Evolutionary conservation across 1,140 invertebrate species (phyloP).

Genomic region (Bombus haemorrhoidalis): DNA sequence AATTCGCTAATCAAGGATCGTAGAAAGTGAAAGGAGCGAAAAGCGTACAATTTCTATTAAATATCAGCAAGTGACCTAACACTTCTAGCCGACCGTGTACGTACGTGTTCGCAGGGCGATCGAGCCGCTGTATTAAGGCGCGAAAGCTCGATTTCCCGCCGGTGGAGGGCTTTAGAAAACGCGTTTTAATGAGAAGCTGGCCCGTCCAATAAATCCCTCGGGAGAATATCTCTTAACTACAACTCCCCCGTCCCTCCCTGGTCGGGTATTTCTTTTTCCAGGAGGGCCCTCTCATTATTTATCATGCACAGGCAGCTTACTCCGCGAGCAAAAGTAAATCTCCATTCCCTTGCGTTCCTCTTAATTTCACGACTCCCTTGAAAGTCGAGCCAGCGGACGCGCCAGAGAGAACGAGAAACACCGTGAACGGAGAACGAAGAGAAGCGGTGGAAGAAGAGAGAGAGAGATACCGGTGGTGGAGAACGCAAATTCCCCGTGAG

Average conservation of each 20-base stretch:
- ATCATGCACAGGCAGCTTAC: conserved; percentile 29
- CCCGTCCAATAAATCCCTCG: conserved; percentile 22
- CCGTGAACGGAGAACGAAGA: neutral
- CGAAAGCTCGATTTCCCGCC: neutral
- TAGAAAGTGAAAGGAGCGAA: no score
- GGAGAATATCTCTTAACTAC: conserved; percentile 40
- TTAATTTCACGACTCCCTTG: conserved; percentile 52
- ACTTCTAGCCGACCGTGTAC: no score
- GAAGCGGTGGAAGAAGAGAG: neutral
- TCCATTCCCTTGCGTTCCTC: conserved; percentile 31
- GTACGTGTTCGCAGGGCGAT: no score
- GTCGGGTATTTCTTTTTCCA: conserved; percentile 38
- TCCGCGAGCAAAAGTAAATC: conserved; percentile 54
- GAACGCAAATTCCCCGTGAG: conserved; percentile 41
- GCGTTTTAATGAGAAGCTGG: conserved; percentile 33
- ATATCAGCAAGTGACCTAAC: neutral
- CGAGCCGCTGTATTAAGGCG: neutral
- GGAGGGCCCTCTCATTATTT: conserved; percentile 31
- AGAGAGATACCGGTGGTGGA: no score
- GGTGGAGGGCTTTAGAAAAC: conserved; percentile 1
- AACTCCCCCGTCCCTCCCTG: no score
- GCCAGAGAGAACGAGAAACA: neutral
- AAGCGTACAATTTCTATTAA: no score
- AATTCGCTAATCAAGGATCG: no score
- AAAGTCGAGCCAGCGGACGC: neutral